These are phyloP conservation scores for Staurois parvus DNA, from an alignment of 2,797 vertebrate genomes.

Conservation along the genomic window DNA sequence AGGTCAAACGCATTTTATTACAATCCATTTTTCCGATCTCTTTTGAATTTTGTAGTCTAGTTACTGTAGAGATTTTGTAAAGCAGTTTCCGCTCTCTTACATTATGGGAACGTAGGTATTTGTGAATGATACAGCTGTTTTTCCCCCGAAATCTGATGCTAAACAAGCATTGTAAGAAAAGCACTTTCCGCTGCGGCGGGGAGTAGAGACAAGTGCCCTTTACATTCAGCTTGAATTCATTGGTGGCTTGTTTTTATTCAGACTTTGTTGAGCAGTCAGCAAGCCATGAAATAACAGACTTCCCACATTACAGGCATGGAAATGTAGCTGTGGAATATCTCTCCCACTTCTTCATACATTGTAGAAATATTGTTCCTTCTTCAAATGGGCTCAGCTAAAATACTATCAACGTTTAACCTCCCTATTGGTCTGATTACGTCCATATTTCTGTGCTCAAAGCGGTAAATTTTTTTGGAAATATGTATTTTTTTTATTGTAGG, in stretches of 20 bases:
- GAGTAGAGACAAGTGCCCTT: not conserved
- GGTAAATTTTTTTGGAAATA: too few species aligned
- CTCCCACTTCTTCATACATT: slow-evolving; percentile 39
- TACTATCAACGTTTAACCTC: slow-evolving; percentile 18
- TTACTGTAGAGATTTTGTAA: too few species aligned
- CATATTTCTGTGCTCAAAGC: too few species aligned
- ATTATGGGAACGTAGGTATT: too few species aligned
- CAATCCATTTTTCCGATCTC: too few species aligned
- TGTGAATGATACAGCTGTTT: not conserved
- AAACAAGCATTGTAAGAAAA: slow-evolving; percentile 23
- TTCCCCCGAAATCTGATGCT: slow-evolving; percentile 11
- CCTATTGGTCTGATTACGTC: too few species aligned
- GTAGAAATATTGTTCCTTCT: slow-evolving; percentile 47
- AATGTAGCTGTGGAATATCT: slow-evolving; percentile 61
- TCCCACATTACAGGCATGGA: slow-evolving; percentile 61
- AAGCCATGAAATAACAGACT: slow-evolving; percentile 67
- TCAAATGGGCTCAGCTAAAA: slow-evolving; percentile 32
- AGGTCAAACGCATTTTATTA: too few species aligned
- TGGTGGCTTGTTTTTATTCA: slow-evolving; percentile 64
- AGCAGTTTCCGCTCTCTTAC: too few species aligned
- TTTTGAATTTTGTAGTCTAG: too few species aligned
- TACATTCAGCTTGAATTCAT: slow-evolving; percentile 65
- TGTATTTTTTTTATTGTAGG: too few species aligned
- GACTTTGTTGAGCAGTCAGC: slow-evolving; percentile 69
- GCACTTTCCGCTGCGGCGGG: not conserved